Conservation (phyloP, 2,888 invertebrate species). For the Terebella lapidaria region DNA sequence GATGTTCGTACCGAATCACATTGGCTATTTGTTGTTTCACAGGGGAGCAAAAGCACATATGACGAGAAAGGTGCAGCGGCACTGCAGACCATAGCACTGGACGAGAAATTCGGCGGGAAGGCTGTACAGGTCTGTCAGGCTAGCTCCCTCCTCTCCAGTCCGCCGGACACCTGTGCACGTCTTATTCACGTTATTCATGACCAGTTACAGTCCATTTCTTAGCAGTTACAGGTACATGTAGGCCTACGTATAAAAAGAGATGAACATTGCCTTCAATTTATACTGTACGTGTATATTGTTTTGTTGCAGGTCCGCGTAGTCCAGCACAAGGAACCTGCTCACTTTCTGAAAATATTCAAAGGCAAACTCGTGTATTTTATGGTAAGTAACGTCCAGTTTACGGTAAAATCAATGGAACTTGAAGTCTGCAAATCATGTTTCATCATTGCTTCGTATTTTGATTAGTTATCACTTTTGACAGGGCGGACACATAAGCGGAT, state of each 20-base stretch:
- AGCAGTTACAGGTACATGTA: too few species aligned
- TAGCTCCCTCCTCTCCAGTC: too few species aligned
- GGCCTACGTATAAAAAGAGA: too few species aligned
- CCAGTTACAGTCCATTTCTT: too few species aligned
- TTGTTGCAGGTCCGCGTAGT: conserved; percentile 64
- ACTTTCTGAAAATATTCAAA: conserved; percentile 81
- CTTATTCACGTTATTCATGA: too few species aligned
- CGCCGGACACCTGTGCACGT: too few species aligned
- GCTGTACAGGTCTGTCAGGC: conserved; percentile 37
- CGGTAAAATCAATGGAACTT: too few species aligned
- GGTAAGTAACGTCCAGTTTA: too few species aligned
- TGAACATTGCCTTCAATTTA: neutral
- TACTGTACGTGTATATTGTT: too few species aligned
- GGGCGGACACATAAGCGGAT: conserved; percentile 50
- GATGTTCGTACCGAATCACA: too few species aligned
- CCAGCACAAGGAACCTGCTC: conserved; percentile 84
- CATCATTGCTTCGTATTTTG: neutral
- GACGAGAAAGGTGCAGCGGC: conserved; percentile 69
- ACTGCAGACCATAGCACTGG: conserved; percentile 57
- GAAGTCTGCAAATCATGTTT: neutral
- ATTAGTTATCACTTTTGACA: neutral
- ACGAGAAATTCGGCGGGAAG: conserved; percentile 41
- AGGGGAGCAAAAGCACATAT: conserved; percentile 69
- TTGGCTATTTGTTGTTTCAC: too few species aligned
- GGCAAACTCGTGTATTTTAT: conserved; percentile 66